Evolutionary conservation across 2,888 invertebrate species (phyloP), one percentile per base, ranked within the genome.

Genomic region (Patella caerulea): DNA sequence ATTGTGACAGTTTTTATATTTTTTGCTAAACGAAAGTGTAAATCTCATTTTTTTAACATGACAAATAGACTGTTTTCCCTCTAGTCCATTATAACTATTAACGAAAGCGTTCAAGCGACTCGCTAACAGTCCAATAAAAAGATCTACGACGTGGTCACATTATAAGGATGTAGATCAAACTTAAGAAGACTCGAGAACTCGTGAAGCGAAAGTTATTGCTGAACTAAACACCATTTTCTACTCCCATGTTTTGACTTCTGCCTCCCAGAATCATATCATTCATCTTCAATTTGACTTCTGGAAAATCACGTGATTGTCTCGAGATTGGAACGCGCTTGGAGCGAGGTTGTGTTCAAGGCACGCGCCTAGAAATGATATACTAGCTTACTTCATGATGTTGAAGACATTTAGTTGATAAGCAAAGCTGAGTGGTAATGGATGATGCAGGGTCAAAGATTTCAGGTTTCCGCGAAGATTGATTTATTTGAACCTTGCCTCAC

Each of bases 221-320:
- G 65, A 65, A 65, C 65, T 65, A 65, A 65, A 65, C 65, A 65
- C 65, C 65, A 65, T 65, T 65, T 65, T 9, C 65, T 65, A 65
- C 65, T 65, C 65, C 19, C 14, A 24, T 24, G 24, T 65, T 19
- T 24, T 65, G 65, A 65, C 65, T 65, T 65, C 24, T 65, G 65
- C 24, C 65, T 65, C 65, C 19, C 65, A 11, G 65, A 24, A 65
- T 24, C 65, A 14, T 24, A 65, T 65, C 24, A 19, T 24, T 65
- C 65, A 65, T 65, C 65, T 24, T 65, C 24, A 65, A 65, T 24
- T 24, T 65, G 65, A 65, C 65, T 19, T 24, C 65, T 65, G 19
- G 65, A 24, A 19, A 24, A 24, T 65, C 65, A 65, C 65, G 65
- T 65, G 65, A 65, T 14, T 45, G 45, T 45, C 45, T 45, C 45